phyloP scores from a whole-genome alignment of 2,888 invertebrate species.

The Xestia sexstrigata region DNA sequence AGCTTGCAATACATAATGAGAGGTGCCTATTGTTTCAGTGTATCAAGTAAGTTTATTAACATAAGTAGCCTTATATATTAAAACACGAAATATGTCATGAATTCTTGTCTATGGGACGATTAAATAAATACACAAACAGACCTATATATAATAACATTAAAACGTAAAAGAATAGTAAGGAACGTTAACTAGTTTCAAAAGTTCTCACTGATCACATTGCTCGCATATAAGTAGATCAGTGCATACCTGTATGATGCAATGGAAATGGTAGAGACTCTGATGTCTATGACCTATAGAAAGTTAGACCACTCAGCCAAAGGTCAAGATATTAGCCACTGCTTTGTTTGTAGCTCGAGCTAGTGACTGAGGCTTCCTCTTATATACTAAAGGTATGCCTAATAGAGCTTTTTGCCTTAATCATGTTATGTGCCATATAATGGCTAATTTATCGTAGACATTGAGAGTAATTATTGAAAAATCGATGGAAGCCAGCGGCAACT shows the following conservation, averaged over 20 bases:
- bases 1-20: slow-evolving; percentile 19
- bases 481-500: slow-evolving; percentile 66
- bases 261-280: slow-evolving; percentile 11
- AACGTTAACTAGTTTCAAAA: slow-evolving; percentile 1
- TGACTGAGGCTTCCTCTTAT: not conserved
- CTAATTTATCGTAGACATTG: slow-evolving; percentile 38
- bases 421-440: no score
- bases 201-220: slow-evolving; percentile 1
- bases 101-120: not conserved
- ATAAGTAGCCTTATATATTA: not conserved
- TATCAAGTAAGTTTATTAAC: slow-evolving; percentile 1
- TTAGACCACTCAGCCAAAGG: slow-evolving; percentile 53
- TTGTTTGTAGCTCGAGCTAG: slow-evolving; percentile 19
- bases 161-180: not conserved
- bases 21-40: slow-evolving; percentile 37
- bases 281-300: slow-evolving; percentile 56
- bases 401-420: not conserved
- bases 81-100: not conserved
- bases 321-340: slow-evolving; percentile 52
- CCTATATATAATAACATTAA: not conserved
- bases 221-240: slow-evolving; percentile 1
- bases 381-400: not conserved
- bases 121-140: not conserved
- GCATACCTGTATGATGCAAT: not conserved
- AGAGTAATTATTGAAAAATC: slow-evolving; percentile 64